A percentile compares a stretch with the other conserved stretches of the same genome.
Conservation (phyloP, 1,140 invertebrate genomes). For the Bombus huntii region DNA sequence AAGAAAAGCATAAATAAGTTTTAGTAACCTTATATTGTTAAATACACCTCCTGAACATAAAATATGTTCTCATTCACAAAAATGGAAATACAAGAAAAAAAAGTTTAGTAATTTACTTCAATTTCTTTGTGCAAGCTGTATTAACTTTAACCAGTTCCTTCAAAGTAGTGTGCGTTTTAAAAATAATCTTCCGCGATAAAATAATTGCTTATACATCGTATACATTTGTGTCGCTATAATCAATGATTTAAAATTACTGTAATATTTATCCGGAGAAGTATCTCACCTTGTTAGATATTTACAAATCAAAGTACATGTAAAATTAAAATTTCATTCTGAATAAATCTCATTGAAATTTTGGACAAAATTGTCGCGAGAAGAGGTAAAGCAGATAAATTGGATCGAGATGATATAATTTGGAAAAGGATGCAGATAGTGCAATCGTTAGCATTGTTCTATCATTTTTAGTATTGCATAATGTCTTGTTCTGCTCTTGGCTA, state of each 20-base stretch:
- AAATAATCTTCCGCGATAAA: neutral
- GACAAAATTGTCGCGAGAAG: neutral
- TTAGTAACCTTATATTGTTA: neutral
- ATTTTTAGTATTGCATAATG: constrained; percentile 36
- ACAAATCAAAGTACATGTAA: neutral
- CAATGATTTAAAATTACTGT: neutral
- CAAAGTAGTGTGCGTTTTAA: neutral
- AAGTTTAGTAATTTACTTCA: neutral
- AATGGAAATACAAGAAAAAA: neutral
- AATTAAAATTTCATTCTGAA: too few relatives aligned
- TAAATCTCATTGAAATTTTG: neutral
- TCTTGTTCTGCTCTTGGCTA: constrained; percentile 1
- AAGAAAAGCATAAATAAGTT: neutral
- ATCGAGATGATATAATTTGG: neutral
- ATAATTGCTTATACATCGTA: neutral
- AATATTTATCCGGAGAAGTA: neutral
- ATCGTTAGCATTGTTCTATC: neutral
- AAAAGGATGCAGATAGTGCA: too few relatives aligned
- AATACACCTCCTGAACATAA: neutral
- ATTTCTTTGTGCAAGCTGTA: neutral
- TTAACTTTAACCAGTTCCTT: neutral
- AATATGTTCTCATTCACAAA: neutral
- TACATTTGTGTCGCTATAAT: neutral
- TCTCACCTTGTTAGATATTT: neutral
- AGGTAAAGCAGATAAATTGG: neutral